Evolutionary conservation across 2,797 vertebrate species (phyloP), one percentile per base, ranked within the genome.

Genomic region (Bradypus variegatus): DNA sequence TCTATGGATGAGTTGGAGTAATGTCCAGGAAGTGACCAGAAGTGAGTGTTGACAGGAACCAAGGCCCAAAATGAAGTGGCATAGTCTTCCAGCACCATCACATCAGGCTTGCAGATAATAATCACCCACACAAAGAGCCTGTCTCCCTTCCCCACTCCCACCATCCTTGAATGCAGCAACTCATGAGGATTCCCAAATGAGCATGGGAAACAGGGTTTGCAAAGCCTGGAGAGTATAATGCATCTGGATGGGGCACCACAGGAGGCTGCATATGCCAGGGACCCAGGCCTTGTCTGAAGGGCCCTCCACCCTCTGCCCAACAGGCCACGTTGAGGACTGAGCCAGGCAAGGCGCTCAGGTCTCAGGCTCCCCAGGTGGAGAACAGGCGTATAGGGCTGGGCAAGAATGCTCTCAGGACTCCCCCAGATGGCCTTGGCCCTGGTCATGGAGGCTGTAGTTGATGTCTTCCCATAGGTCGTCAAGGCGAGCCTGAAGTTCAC

Each of bases 401-500:
- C 65, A 58, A 41, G 45, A 2, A 77, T 72, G 70, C 60, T 31
- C 48, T 96, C 90, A 95, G 91, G 94, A 67, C n/a, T 94, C 80
- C 25, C 73, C 83, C 36, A 58, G 33, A 23, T 75, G 58, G 23
- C 82, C 60, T 0, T 60, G 90, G 27, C 72, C 91, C n/a, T 91
- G 91, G 70, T 91, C 95, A 0, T 36, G 72, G 83, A 97, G 93
- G 93, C 96, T 96, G 10, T 90, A 94, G 13, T 93, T 25, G 88
- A 98, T 27, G 48, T 96, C 82, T 27, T 69, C 91, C 81, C 97
- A 95, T 64, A 99, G 96, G 6, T 90, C 86, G 0, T 92, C 5
- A 0, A 99, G 29, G 33, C 98, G 98, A 0, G 31, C 21, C 88
- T 95, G 97, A 87, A 97, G 93, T 0, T 97, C 96, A 21, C 96